Evolutionary conservation across 1,140 invertebrate species (phyloP).

Genomic region (Araneus ventricosus): DNA sequence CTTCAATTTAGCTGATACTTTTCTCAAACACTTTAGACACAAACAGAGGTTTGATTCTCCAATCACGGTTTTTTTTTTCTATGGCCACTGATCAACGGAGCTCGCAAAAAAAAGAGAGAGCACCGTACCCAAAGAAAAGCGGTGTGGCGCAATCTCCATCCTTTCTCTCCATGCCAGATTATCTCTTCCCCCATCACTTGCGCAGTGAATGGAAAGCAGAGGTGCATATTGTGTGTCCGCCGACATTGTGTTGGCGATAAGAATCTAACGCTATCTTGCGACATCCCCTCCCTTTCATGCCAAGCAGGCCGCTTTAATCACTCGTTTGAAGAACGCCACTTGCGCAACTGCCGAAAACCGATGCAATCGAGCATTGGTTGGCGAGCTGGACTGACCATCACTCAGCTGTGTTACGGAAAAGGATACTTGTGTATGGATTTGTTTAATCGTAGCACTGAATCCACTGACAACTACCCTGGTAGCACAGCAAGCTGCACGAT

Average conservation of each 20-base stretch:
- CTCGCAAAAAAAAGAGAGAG: neutral
- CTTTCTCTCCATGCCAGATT: neutral
- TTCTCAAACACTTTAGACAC: no score
- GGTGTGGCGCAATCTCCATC: neutral
- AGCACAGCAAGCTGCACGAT: no score
- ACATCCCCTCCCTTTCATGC: slow-evolving; percentile 17
- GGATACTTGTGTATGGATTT: no score
- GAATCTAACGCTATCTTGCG: slow-evolving; percentile 23
- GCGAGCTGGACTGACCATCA: no score
- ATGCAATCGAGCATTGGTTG: no score
- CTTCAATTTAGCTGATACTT: no score
- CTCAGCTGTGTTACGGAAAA: no score
- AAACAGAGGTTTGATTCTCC: neutral
- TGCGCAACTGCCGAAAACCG: neutral
- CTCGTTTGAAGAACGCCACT: neutral
- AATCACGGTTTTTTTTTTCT: neutral
- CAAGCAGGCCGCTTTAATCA: neutral
- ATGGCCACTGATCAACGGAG: neutral
- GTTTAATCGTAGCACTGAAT: no score
- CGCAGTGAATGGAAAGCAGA: slow-evolving; percentile 8
- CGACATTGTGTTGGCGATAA: slow-evolving; percentile 1
- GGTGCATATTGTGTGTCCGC: slow-evolving; percentile 14
- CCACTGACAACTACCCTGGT: no score
- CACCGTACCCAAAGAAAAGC: neutral
- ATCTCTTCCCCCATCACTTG: neutral